A percentile compares a stretch with the other conserved stretches of the same genome.
phyloP scores from a whole-genome alignment of 1,140 invertebrate species.

The Mya arenaria region DNA sequence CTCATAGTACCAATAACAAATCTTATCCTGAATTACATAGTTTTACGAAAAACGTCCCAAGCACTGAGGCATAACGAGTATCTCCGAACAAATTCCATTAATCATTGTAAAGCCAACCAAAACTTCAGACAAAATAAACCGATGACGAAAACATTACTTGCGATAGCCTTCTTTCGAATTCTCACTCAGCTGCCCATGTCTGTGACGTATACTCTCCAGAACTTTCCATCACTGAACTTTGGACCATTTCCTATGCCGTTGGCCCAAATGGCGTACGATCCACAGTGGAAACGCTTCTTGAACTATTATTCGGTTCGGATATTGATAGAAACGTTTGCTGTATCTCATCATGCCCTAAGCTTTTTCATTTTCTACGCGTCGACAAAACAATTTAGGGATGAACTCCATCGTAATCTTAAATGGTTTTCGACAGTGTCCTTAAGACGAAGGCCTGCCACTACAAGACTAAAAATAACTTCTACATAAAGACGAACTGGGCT shows the following conservation, averaged over 20 bases:
- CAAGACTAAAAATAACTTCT: too few relatives aligned
- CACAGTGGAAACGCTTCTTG: slow-evolving; percentile 65
- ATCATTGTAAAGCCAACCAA: neutral
- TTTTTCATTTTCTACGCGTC: slow-evolving; percentile 74
- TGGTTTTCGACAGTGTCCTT: too few relatives aligned
- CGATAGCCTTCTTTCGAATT: slow-evolving; percentile 73
- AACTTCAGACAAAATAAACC: slow-evolving; percentile 29
- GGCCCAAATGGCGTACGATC: slow-evolving; percentile 53
- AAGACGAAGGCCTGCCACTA: too few relatives aligned
- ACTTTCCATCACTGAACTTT: slow-evolving; percentile 38
- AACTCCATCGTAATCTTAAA: too few relatives aligned
- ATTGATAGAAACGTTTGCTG: slow-evolving; percentile 68
- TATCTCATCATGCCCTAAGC: slow-evolving; percentile 74
- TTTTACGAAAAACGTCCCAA: slow-evolving; percentile 63
- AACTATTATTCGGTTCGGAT: slow-evolving; percentile 62
- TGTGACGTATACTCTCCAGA: slow-evolving; percentile 67
- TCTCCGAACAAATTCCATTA: neutral
- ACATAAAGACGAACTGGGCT: too few relatives aligned
- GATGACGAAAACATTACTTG: slow-evolving; percentile 63
- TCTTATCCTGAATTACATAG: slow-evolving; percentile 68
- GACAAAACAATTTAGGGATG: slow-evolving; percentile 67
- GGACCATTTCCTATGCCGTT: slow-evolving; percentile 49
- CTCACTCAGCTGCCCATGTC: slow-evolving; percentile 73
- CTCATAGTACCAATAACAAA: slow-evolving; percentile 58
- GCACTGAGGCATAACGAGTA: slow-evolving; percentile 44